phyloP scores from a whole-genome alignment of 1,140 invertebrate species.

The Neoseiulus cucumeris region DNA sequence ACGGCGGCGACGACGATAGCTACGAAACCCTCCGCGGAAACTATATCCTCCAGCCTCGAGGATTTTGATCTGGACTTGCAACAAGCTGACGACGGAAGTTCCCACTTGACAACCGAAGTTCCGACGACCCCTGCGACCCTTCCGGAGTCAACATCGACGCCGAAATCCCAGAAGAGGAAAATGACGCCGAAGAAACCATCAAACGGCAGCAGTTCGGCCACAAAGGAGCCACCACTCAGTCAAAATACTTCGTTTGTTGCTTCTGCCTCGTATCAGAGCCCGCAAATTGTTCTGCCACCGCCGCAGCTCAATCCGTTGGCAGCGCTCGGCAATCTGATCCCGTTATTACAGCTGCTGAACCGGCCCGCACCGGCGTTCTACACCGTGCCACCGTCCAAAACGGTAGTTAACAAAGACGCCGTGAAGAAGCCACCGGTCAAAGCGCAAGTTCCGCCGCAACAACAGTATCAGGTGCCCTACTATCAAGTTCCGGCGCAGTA shows the following conservation, averaged over 20 bases:
- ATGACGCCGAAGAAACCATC: background rate
- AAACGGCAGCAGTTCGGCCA: background rate
- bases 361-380: background rate
- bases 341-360: background rate
- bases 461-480: background rate
- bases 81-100: background rate
- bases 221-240: background rate
- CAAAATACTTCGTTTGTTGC: background rate
- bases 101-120: too few species aligned
- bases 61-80: background rate
- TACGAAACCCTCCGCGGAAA: background rate
- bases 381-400: background rate
- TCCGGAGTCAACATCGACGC: background rate
- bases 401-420: background rate
- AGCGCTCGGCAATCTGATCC: background rate
- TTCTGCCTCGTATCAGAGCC: background rate
- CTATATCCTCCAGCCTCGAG: background rate
- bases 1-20: background rate
- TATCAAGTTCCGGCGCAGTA: background rate
- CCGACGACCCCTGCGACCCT: background rate
- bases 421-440: background rate
- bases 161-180: background rate
- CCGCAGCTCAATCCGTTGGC: background rate
- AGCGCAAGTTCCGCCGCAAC: background rate
- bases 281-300: constrained; percentile 1